phyloP scores from a whole-genome alignment of 1,140 invertebrate genomes.

The Lanistes nyassanus region DNA sequence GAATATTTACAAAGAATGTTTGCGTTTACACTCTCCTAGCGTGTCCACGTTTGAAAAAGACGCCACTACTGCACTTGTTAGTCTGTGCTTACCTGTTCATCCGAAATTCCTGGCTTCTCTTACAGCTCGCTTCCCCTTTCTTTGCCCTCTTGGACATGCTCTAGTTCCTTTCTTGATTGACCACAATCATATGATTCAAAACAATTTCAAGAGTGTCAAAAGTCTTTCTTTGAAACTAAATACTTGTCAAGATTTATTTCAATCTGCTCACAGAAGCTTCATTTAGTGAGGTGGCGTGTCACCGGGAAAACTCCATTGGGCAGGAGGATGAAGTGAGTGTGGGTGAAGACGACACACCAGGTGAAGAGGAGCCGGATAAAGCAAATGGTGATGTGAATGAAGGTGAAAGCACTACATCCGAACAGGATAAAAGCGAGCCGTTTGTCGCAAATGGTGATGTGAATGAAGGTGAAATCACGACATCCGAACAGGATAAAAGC shows the following conservation, averaged over 20 bases:
- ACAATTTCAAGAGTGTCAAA: too few species aligned
- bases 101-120: not conserved
- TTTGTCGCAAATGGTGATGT: not conserved
- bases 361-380: not conserved
- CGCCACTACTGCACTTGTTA: not conserved
- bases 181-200: not conserved
- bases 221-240: too few species aligned
- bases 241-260: not conserved
- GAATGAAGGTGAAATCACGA: too few species aligned
- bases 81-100: too few species aligned
- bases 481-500: not conserved
- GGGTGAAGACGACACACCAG: not conserved
- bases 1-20: not conserved
- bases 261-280: conserved; percentile 7
- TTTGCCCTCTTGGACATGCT: not conserved
- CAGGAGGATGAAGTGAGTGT: not conserved
- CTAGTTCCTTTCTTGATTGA: not conserved
- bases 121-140: not conserved
- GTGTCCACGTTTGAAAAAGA: too few species aligned
- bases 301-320: conserved; percentile 10
- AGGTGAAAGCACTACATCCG: too few species aligned
- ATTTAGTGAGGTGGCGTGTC: conserved; percentile 5
- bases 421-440: not conserved
- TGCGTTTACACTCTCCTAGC: too few species aligned
- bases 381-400: not conserved